Conservation (phyloP, 2,113 vertebrate species). For the Oncorhynchus masou region DNA sequence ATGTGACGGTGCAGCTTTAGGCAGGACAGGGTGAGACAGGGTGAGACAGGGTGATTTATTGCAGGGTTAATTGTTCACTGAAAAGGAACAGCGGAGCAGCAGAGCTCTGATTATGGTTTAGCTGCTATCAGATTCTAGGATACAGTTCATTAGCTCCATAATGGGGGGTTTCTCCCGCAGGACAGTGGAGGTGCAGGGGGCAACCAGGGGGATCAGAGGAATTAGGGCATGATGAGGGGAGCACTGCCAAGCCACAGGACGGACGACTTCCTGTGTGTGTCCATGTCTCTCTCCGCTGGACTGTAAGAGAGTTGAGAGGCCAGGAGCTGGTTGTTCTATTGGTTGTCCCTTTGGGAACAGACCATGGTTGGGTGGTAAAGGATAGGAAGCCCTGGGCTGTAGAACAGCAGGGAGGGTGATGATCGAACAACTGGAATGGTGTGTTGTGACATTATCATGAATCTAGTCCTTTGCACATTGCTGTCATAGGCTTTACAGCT, state of each 20-base stretch:
- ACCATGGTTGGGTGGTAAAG: too few relatives aligned
- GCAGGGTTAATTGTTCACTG: slow-evolving; percentile 58
- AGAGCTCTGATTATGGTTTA: slow-evolving; percentile 54
- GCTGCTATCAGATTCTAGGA: slow-evolving; percentile 55
- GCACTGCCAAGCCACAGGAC: slow-evolving; percentile 1
- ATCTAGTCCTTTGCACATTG: not conserved
- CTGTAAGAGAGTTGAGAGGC: not conserved
- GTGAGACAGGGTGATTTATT: too few relatives aligned
- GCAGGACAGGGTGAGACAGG: not conserved
- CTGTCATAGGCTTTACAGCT: not conserved
- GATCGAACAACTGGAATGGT: not conserved
- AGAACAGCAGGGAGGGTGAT: not conserved
- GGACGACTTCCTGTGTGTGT: slow-evolving; percentile 46
- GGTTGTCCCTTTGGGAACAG: too few relatives aligned
- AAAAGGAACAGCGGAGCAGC: slow-evolving; percentile 38
- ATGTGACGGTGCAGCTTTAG: slow-evolving; percentile 62
- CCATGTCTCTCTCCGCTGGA: slow-evolving; percentile 28
- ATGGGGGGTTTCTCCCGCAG: slow-evolving; percentile 20
- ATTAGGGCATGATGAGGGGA: slow-evolving; percentile 1
- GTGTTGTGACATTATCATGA: not conserved
- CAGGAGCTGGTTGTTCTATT: too few relatives aligned
- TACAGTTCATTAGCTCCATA: slow-evolving; percentile 57
- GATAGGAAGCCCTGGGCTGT: not conserved
- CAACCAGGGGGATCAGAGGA: slow-evolving; percentile 21
- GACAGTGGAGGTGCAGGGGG: slow-evolving; percentile 18